Conservation (phyloP, 2,797 vertebrate species). For the Mastacembelus armatus region DNA sequence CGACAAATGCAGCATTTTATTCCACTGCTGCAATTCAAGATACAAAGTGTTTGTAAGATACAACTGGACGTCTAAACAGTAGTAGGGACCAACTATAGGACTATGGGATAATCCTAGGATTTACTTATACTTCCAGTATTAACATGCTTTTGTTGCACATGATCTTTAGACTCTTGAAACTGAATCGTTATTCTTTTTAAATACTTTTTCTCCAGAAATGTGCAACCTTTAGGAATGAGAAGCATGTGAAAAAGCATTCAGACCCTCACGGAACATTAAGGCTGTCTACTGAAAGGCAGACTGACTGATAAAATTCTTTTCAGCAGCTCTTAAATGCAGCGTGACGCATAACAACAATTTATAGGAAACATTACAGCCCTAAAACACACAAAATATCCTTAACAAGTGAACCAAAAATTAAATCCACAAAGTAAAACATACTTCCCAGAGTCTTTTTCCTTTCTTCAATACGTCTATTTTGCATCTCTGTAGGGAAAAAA, state of each 20-base stretch:
- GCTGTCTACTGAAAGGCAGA: background rate
- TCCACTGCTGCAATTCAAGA: conserved; percentile 30
- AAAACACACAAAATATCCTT: background rate
- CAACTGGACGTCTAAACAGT: conserved; percentile 5
- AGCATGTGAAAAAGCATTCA: no score
- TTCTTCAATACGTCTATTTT: no score
- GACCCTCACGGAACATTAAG: background rate
- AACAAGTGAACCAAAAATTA: background rate
- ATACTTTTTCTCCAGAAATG: no score
- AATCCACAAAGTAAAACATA: background rate
- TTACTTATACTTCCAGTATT: background rate
- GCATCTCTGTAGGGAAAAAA: no score
- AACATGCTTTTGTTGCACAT: background rate
- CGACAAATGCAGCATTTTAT: conserved; percentile 41
- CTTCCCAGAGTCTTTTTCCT: no score
- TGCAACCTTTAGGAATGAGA: no score
- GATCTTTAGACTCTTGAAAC: background rate
- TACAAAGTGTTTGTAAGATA: background rate
- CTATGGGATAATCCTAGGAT: background rate
- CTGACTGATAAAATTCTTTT: background rate
- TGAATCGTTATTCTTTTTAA: background rate
- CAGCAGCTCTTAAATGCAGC: conserved; percentile 11
- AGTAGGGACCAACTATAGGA: no score
- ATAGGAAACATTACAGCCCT: no score
- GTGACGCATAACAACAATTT: background rate